A percentile compares a stretch with the other conserved stretches of the same genome.
phyloP scores from a whole-genome alignment of 2,113 vertebrate species.

The Phocoena sinus region DNA sequence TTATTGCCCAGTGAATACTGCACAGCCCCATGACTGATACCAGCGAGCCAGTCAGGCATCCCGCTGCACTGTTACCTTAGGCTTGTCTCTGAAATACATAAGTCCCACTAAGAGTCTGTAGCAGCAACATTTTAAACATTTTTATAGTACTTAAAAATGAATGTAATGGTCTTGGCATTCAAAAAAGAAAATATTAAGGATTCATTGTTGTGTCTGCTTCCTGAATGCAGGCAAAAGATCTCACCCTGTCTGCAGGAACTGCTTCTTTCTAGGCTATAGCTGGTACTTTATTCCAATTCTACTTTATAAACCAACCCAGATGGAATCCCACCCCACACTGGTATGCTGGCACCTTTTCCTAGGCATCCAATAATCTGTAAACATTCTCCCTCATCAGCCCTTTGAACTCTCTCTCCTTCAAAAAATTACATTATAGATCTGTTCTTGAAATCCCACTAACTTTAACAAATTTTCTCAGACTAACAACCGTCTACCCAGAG shows the following conservation, averaged over 20 bases:
- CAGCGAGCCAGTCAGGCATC: not conserved
- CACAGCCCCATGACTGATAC: too few relatives aligned
- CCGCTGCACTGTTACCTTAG: not conserved
- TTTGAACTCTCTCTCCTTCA: not conserved
- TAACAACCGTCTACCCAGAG: too few relatives aligned
- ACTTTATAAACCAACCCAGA: not conserved
- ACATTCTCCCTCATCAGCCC: not conserved
- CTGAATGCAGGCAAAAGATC: not conserved
- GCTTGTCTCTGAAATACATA: constrained; percentile 2
- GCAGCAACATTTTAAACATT: not conserved
- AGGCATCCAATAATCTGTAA: not conserved
- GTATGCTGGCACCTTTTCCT: not conserved
- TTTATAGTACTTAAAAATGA: not conserved
- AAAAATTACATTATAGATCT: not conserved
- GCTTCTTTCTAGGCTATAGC: not conserved
- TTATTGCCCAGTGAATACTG: not conserved
- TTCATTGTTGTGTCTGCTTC: not conserved
- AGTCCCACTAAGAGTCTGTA: not conserved
- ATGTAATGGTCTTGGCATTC: not conserved
- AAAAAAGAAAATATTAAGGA: not conserved
- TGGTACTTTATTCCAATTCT: not conserved
- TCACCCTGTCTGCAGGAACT: fast-evolving
- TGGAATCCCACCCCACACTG: not conserved
- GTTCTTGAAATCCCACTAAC: not conserved
- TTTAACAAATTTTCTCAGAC: not conserved